Base-by-base conservation (phyloP, 2,797 vertebrate species). In the Melanogrammus aeglefinus region DNA sequence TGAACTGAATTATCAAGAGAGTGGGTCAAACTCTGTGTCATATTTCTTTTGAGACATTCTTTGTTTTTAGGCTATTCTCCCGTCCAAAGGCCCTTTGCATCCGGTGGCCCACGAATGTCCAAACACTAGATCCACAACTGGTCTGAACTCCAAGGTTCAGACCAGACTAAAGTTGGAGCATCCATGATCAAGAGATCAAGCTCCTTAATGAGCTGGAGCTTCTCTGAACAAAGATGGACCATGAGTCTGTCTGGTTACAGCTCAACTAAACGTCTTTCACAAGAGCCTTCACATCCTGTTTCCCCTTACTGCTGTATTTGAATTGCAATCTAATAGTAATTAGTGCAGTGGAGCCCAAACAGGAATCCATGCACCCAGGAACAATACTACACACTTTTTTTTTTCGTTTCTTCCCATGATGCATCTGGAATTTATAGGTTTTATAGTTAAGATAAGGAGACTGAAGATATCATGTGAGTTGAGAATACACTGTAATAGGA, bases 191-290 rank as follows among this genome's bases (percentile, higher is more conserved):
- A 33, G 24, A n/a, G n/a, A n/a, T n/a, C n/a, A n/a, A n/a, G 31
- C 24, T 71, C 3, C 69, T 71, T 71, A n/a, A 63, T 71, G 69
- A 36, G 35, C 35, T 6, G 35, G 35, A 36, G 35, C 21, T 7
- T 33, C 18, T 38, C 76, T 39, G 38, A 10, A 39, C 8, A 9
- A 39, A 36, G 35, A 6, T 36, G 35, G 35, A 36, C 5, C 5
- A 77, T 82, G 78, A 76, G 76, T 81, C 27, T 79, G 51, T n/a
- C 4, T 31, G 77, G 75, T 77, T 51, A 76, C 84, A 86, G 75
- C 16, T 72, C 1, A 72, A 73, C 29, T 38, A 38, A 8, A 38
- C 2, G 4, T 70, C 69, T 21, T 6, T 57, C 47, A 57, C 3
- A 18, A 24, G 57, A 24, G 21, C 7, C 57, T 21, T 63, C n/a